Percentiles rank a stretch among this genome's conserved stretches.
Conservation (phyloP, 2,797 vertebrate species). For the Uromys caudimaculatus region DNA sequence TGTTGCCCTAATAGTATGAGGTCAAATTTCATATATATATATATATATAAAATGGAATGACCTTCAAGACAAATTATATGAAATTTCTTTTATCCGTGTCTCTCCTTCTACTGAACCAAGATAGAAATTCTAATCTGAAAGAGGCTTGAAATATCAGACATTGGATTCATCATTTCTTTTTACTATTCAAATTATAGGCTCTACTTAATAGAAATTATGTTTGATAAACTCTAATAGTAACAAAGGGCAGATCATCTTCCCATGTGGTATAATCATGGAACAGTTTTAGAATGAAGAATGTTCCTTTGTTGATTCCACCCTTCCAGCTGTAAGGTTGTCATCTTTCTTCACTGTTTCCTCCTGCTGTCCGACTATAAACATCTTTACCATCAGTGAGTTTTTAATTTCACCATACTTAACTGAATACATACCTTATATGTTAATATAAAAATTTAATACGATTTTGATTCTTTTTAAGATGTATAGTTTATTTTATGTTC, state of each 20-base stretch:
- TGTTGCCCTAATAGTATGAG: background rate
- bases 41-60: background rate
- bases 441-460: background rate
- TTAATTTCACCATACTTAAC: background rate
- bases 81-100: background rate
- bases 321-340: background rate
- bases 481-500: background rate
- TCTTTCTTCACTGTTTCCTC: background rate
- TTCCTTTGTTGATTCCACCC: background rate
- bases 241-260: background rate
- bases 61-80: background rate
- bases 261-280: background rate
- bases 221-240: background rate
- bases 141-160: background rate
- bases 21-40: background rate
- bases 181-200: background rate
- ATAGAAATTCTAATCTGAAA: background rate
- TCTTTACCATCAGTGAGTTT: background rate
- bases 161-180: background rate
- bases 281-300: background rate
- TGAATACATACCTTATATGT: background rate
- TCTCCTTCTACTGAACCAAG: background rate
- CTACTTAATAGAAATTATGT: conserved; percentile 2
- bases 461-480: background rate
- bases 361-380: background rate